Evolutionary conservation across 2,113 vertebrate genomes (phyloP), one percentile per base, ranked within the genome.

Genomic region (Ochotona curzoniae): DNA sequence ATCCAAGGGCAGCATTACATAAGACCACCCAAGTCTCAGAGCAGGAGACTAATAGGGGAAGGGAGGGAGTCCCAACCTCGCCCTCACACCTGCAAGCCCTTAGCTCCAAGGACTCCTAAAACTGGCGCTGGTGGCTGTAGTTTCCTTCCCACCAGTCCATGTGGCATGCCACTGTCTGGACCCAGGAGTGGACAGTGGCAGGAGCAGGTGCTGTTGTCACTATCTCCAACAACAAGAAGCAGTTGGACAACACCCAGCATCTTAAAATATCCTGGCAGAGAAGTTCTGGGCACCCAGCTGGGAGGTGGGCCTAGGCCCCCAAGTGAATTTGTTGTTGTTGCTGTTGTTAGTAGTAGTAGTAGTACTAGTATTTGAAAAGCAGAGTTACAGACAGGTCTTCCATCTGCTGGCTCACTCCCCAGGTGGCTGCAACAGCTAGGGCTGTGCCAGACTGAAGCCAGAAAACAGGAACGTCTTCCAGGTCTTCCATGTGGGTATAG

Each of bases 31-130:
- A 26, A 64, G 38, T 28, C 38, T 14, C 20, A 18, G 32, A 63
- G 71, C 14, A 0, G 35, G 30, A 83, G 73, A 61, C 35, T 66
- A n/a, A 15, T 9, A 5, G n/a, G 25, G 25, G 23, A 35, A 64
- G 63, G 38, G 8, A 11, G 14, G 14, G 14, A 18, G 14, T 18
- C 54, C 15, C 54, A 57, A 18, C 54, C 44, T n/a, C 15, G 44
- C 13, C 1, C 35, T 8, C 3, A 25, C 4, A 12, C 38, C 25
- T 3, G 30, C 30, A 1, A 38, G 15, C 17, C n/a, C 28, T 2
- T 2, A 21, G 61, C 35, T 14, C 71, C 57, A 9, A 61, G 25
- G 13, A 60, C 8, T 28, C 38, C 60, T 20, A 32, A 67, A 63
- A 57, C 67, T 44, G 44, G 44, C 13, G 7, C 25, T 63, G 54